phyloP scores from a whole-genome alignment of 2,113 vertebrate genomes.

The Myrmecobius fasciatus region DNA sequence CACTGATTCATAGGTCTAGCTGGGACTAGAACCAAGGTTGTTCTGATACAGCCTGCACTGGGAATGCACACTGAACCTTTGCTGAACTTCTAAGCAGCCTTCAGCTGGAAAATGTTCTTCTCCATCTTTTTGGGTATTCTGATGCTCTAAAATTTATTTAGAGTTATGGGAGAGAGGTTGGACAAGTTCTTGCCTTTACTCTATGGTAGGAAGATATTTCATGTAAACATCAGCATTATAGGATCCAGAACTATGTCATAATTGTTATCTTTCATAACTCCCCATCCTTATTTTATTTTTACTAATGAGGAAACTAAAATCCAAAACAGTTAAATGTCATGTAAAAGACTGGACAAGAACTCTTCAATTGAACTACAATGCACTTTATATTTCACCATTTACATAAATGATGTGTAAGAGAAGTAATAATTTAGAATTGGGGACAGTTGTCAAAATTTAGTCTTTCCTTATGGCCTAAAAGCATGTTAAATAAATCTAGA shows the following conservation, averaged over 20 bases:
- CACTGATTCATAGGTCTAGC: too few relatives aligned
- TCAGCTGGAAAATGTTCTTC: too few relatives aligned
- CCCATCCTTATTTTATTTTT: background rate
- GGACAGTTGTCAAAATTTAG: background rate
- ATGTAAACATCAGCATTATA: background rate
- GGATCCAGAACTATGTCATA: background rate
- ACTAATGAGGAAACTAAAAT: background rate
- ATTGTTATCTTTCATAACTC: background rate
- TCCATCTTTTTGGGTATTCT: too few relatives aligned
- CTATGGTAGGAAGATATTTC: background rate
- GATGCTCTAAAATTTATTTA: too few relatives aligned
- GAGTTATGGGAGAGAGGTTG: too few relatives aligned
- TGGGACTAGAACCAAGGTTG: too few relatives aligned
- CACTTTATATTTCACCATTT: background rate
- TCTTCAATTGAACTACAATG: background rate
- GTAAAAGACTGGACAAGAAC: background rate
- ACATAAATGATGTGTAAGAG: background rate
- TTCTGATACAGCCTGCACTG: too few relatives aligned
- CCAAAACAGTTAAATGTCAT: background rate
- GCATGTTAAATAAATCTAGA: background rate
- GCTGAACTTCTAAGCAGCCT: too few relatives aligned
- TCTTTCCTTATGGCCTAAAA: background rate
- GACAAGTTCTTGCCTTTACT: too few relatives aligned
- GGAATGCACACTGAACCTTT: too few relatives aligned
- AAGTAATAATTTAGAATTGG: background rate